Base-by-base conservation (phyloP, 1,140 invertebrate species). In the Dendrolimus punctatus region DNA sequence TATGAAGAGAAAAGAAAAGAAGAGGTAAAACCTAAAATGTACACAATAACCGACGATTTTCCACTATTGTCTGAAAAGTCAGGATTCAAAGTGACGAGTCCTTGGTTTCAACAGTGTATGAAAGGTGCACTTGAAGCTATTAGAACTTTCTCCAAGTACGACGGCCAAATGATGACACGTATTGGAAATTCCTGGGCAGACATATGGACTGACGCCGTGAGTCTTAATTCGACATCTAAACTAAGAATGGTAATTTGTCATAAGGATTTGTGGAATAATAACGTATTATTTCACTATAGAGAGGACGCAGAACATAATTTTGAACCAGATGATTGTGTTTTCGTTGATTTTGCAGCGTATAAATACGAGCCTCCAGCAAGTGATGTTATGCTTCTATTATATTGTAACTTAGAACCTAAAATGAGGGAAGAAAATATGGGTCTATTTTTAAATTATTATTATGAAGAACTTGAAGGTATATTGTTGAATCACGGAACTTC, bases 211-310 rank as follows among this genome's bases (percentile, higher is more conserved):
- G 51, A 59, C 38, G 77, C 66, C 8, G 62, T 83, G 45, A 52
- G 61, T 43, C 51, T 85, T 38, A 57, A 64, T 40, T 55, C 76
- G 41, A 40, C 41, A 6, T 77, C 77, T 6, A 63, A 73, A 41
- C 61, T 69, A 38, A 62, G 71, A 41, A 91, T 90, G 57, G 91
- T 91, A 0, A 73, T 92, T 6, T 87, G 84, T 42, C 92, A 92
- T 68, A 88, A 88, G 0, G 89, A 93, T 77, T 72, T 90, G 5
- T 92, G 91, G 91, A 84, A 86, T 23, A 91, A 90, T 42, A 92
- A 92, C 63, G 62, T 92, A 0, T 76, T 92, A 59, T 92, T 90
- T 64, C 89, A 87, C 60, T 90, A 90, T 51, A 69, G 86, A 52
- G 9, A 83, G 40, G 43, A 62, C 8, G 40, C 42, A 5, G 53